A percentile compares a stretch with the other conserved stretches of the same genome.
Conservation (phyloP, 1,140 invertebrate genomes). For the Rhizoglyphus robini region DNA sequence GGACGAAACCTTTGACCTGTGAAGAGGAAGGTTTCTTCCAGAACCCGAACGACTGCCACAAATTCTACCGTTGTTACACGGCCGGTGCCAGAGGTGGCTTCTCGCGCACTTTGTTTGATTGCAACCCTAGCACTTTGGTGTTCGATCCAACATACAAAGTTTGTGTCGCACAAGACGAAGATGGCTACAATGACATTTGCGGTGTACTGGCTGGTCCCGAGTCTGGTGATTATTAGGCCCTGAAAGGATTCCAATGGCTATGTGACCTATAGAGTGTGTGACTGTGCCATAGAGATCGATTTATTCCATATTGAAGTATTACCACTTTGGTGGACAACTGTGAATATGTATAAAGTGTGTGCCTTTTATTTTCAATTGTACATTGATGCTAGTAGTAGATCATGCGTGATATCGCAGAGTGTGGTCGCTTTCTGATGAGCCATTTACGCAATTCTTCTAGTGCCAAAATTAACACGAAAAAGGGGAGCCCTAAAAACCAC, state of each 20-base stretch:
- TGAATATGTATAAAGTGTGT: neutral
- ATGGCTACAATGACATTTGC: neutral
- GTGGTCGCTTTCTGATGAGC: slow-evolving; percentile 81
- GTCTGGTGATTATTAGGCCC: neutral
- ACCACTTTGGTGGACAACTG: neutral
- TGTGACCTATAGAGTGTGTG: too few species aligned
- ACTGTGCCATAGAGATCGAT: too few species aligned
- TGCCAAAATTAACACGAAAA: slow-evolving; percentile 90
- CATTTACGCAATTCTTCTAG: slow-evolving; percentile 93
- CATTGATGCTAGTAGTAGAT: neutral
- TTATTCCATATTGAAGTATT: neutral
- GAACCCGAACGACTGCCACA: slow-evolving; percentile 49
- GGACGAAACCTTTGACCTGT: slow-evolving; percentile 21
- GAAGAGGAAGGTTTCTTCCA: slow-evolving; percentile 37
- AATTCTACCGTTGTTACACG: slow-evolving; percentile 55
- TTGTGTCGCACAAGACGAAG: slow-evolving; percentile 9
- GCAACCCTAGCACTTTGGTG: slow-evolving; percentile 28
- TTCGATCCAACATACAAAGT: slow-evolving; percentile 29
- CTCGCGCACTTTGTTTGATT: neutral
- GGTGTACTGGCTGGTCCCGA: neutral
- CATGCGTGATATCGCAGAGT: neutral
- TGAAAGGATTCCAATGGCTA: too few species aligned
- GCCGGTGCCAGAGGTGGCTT: slow-evolving; percentile 1
- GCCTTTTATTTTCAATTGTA: neutral
- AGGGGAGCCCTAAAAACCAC: slow-evolving; percentile 94